Base-by-base conservation (phyloP, 2,888 invertebrate genomes). In the Therioaphis trifolii region DNA sequence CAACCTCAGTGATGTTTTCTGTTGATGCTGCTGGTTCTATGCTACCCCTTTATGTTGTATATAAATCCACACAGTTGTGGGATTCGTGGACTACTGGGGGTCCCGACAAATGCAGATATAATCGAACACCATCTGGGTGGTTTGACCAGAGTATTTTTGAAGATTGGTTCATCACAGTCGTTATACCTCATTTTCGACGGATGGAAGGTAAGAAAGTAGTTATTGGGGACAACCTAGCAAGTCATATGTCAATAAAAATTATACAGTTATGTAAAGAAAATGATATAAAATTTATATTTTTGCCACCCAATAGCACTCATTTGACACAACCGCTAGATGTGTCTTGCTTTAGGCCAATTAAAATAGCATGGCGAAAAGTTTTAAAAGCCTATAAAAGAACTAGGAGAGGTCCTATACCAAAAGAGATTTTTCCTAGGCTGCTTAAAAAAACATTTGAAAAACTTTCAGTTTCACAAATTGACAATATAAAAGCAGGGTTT, bases 71-170 rank as follows among this genome's bases (percentile, higher is more conserved):
- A 46, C 66, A 86, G 75, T 35, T 86, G 15, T 86, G 85, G 55
- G 40, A 74, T 29, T 75, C 84, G 27, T 86, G 86, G 86, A 85
- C 78, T 27, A 84, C 77, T 35, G 84, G 80, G 27, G 86, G 86
- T 21, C 85, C 85, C 5, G 68, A 71, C 35, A 46, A 58, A 24
- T 58, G 79, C 4, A 58, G 74, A 3, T 86, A 87, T 85, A 87
- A 87, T 82, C 72, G 87, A 21, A 86, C 86, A 9, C 85, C 84
- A 78, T 86, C 85, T 78, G 88, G 87, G 4, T 88, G 88, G 88
- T 87, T 88, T 24, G 74, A 84, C 27, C 21, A n/a, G 12, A 9
- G 27, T 7, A 66, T 74, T 63, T 86, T 86, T 58, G 52, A 79
- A 66, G 85, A 85, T 12, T 84, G 84, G 84, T 84, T 75, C 40